Percentiles rank a stretch among this genome's conserved stretches.
phyloP scores from a whole-genome alignment of 2,797 vertebrate species.

The Rhadinocentrus ornatus region DNA sequence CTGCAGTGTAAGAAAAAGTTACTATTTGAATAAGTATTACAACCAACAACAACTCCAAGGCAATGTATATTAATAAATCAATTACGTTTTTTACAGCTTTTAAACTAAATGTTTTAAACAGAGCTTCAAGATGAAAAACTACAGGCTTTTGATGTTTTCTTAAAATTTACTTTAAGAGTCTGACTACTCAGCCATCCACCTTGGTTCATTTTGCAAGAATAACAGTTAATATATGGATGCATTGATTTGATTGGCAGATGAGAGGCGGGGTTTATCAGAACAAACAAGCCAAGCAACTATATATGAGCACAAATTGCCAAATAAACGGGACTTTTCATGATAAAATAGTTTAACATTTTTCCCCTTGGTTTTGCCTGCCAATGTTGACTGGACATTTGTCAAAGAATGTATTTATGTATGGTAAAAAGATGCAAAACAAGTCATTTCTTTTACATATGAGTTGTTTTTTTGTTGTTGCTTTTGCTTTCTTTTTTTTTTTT shows the following conservation, averaged over 20 bases:
- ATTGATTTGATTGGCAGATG: slow-evolving; percentile 8
- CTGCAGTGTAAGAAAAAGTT: not conserved
- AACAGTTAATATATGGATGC: not conserved
- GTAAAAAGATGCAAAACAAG: not conserved
- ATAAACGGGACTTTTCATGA: not conserved
- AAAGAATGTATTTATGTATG: not conserved
- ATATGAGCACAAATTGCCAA: not conserved
- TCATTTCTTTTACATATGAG: not conserved
- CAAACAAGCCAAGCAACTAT: not conserved
- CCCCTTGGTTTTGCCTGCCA: not conserved
- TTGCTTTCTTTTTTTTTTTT: too few species aligned
- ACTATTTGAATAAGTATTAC: not conserved
- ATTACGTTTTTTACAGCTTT: not conserved
- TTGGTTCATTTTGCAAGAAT: not conserved
- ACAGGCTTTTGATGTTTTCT: not conserved
- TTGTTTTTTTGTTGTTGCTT: too few species aligned
- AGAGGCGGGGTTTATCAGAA: not conserved
- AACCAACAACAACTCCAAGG: not conserved
- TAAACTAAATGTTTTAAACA: not conserved
- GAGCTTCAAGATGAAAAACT: not conserved
- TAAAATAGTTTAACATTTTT: not conserved
- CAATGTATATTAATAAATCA: not conserved
- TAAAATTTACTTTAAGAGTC: not conserved
- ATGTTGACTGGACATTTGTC: not conserved
- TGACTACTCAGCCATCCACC: not conserved